Percentiles rank a stretch among this genome's conserved stretches.
Evolutionary conservation across 2,888 invertebrate genomes (phyloP).

Genomic region (Chaetogeoica ovagalla): DNA sequence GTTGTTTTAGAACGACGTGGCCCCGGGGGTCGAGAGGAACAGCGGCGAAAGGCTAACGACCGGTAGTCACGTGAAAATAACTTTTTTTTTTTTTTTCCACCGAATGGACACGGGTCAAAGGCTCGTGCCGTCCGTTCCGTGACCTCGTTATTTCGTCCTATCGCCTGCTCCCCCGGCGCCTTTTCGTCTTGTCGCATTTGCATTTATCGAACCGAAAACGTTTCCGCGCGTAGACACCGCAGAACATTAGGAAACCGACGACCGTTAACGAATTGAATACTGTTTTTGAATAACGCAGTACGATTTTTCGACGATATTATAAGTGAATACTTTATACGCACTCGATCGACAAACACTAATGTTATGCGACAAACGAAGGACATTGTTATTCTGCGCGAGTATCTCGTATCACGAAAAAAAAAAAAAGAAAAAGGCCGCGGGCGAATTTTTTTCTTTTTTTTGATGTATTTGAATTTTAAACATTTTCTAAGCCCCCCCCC

Average conservation of each 20-base stretch:
- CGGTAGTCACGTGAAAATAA: slow-evolving; percentile 44
- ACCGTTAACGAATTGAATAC: slow-evolving; percentile 14
- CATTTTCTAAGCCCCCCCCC: no score
- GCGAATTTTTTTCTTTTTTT: no score
- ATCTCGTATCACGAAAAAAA: no score
- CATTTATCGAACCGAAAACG: slow-evolving; percentile 50
- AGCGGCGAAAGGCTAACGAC: slow-evolving; percentile 43
- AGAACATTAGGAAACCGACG: slow-evolving; percentile 32
- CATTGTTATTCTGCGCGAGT: no score
- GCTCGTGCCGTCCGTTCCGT: slow-evolving; percentile 39
- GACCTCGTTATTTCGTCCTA: slow-evolving; percentile 31
- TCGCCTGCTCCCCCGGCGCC: background rate
- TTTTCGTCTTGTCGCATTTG: slow-evolving; percentile 37
- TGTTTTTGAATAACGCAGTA: no score
- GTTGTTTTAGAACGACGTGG: background rate
- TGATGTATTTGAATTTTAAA: no score
- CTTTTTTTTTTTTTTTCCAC: slow-evolving; percentile 24
- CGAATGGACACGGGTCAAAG: slow-evolving; percentile 51
- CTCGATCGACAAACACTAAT: no score
- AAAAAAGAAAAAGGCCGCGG: no score
- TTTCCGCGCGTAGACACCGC: slow-evolving; percentile 19
- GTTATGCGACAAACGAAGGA: no score
- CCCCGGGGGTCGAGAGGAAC: background rate
- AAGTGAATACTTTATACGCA: no score
- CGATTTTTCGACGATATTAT: no score